phyloP scores from a whole-genome alignment of 2,113 vertebrate species.

The Rhabdomys dilectus region DNA sequence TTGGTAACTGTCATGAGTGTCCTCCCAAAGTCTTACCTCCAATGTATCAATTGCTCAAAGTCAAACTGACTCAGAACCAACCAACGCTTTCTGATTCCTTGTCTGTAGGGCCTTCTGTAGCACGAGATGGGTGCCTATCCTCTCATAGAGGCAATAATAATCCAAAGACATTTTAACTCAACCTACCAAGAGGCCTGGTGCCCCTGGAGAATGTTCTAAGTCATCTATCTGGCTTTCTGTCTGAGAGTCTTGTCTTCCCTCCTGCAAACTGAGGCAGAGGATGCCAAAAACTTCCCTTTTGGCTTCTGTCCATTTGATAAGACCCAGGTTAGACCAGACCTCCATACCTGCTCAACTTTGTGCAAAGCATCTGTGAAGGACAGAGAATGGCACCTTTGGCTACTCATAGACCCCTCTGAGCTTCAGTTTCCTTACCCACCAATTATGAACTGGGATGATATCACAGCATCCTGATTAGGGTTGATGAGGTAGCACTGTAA shows the following conservation, averaged over 20 bases:
- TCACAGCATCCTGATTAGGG: neutral
- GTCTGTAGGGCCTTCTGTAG: neutral
- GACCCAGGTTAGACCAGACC: neutral
- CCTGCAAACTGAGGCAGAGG: neutral
- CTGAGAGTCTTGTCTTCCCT: neutral
- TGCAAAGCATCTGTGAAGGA: neutral
- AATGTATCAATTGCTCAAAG: neutral
- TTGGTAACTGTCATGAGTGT: neutral
- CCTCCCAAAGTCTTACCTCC: neutral
- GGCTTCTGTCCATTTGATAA: neutral
- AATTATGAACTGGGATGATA: neutral
- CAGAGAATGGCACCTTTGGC: neutral
- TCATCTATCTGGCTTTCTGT: neutral
- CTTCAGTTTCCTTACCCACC: neutral
- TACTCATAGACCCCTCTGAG: too few species aligned
- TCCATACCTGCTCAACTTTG: fast-evolving
- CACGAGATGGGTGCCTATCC: neutral
- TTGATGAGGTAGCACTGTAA: neutral
- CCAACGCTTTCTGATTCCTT: neutral
- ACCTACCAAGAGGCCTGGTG: neutral
- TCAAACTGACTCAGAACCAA: neutral
- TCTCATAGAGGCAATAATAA: neutral
- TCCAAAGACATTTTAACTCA: neutral
- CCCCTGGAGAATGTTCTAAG: neutral
- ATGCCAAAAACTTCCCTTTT: neutral